Evolutionary conservation across 2,888 invertebrate species (phyloP), one percentile per base, ranked within the genome.

Genomic region (Caenorhabditis zanzibari): DNA sequence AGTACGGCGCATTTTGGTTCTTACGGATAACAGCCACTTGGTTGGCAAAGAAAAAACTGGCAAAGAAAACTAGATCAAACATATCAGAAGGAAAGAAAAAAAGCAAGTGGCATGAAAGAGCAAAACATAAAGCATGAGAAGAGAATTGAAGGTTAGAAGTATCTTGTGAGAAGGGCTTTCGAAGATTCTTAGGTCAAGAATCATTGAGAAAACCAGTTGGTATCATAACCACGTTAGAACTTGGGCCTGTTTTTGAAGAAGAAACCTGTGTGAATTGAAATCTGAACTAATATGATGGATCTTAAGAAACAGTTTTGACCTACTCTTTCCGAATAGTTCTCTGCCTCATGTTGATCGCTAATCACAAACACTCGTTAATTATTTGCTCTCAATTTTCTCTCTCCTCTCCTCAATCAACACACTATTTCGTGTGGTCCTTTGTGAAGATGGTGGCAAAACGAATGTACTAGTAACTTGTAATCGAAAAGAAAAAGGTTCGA

Each of bases 311-410:
- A 54, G 54, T 54, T 54, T 26, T 59, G 22, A 59, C 28, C 38
- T 61, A 41, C 41, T 14, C 22, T n/a, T 32, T 26, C 28, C 32
- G 28, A 32, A 28, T 74, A n/a, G 52, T 19, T 28, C 19, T 72
- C 24, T n/a, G 32, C n/a, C 56, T 26, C 28, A 26, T 49, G 54
- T 63, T 59, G 52, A 71, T 71, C 54, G 52, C 69, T 71, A 77
- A 77, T 77, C 77, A 71, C 77, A 77, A 77, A 77, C 77, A 77
- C 77, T 77, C 71, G 71, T 77, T 77, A 77, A 77, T 71, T 77
- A 71, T 77, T 77, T 77, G 77, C 77, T 77, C 77, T 77, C 63
- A 61, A 71, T 77, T 69, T 28, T 59, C 52, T 69, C 69, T 49
- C 12, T 7, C 0, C 14, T 56, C 77, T 77, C 77, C 63, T 22